Conservation (phyloP, 2,113 vertebrate genomes). For the Narcine bancroftii region DNA sequence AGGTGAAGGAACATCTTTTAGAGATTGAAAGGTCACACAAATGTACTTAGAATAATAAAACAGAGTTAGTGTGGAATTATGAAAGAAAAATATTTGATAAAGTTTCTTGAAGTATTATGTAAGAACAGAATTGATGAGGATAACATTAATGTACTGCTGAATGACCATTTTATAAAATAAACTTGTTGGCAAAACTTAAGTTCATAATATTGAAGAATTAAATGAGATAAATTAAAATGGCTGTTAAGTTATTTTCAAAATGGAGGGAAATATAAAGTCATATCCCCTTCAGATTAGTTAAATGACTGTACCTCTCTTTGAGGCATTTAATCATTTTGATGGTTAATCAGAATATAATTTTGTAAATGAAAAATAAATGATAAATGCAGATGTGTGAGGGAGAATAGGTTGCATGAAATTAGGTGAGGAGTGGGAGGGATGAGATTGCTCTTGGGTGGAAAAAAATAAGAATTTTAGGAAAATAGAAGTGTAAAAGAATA, state of each 20-base stretch:
- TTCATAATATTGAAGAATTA: background rate
- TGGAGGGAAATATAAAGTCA: background rate
- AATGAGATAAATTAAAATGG: background rate
- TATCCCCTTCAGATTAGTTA: background rate
- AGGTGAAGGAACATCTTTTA: too few species aligned
- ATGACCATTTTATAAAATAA: background rate
- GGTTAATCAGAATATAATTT: background rate
- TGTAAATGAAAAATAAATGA: background rate
- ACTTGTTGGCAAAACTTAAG: too few species aligned
- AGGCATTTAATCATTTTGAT: too few species aligned
- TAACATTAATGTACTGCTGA: background rate
- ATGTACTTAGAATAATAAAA: background rate
- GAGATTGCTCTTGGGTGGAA: too few species aligned
- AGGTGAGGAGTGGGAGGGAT: too few species aligned
- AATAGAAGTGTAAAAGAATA: background rate
- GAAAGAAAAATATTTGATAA: background rate
- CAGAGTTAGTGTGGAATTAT: background rate
- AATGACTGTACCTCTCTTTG: background rate
- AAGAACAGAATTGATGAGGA: background rate
- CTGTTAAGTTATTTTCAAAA: background rate
- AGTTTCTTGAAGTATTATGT: background rate
- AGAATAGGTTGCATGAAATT: background rate
- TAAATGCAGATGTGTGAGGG: background rate
- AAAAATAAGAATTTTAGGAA: too few species aligned
- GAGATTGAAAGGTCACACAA: too few species aligned